Base-by-base conservation (phyloP, 2,888 invertebrate genomes). In the Ormyrus rosae region DNA sequence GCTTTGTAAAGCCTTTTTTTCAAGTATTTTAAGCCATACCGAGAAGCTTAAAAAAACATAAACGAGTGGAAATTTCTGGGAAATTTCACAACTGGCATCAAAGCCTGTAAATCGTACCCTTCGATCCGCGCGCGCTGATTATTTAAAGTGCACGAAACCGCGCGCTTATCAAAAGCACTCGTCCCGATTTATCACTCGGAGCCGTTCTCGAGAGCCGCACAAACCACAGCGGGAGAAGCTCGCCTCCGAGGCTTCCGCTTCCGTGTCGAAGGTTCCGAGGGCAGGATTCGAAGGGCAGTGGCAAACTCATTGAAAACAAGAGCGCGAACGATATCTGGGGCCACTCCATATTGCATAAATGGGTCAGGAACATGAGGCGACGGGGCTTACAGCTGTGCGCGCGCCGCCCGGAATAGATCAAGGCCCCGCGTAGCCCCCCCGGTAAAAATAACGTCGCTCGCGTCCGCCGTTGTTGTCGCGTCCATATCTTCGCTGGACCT, bases 361-460 rank as follows among this genome's bases (percentile, higher is more conserved):
- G 87, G 89, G 88, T 90, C 89, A 88, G 86, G 87, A 88, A 87
- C 85, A 87, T 87, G 85, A 84, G 83, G 84, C 85, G 85, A 84
- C 83, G 85, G 85, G 45, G 72, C 65, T 61, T 55, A 34, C 45
- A 10, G 45, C 61, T 61, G 6, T 61, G 6, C 46, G 48, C 50
- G 63, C 55, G 56, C 7, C 6, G 67, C 74, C 87, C 84, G 84
- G 90, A 90, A 90, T 90, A 90, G 90, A 89, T 81, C 89, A 90
- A 90, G 90, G 90, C 86, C 86, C 84, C 85, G 63, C 46, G 55
- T 7, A 68, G 63, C 68, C 87, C 19, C 19, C 19, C 87, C 85
- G 87, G 86, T 88, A 88, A 89, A 89, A 90, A 90, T 90, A 90
- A 86, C 88, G 82, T 82, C 50, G 71, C 83, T 73, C 79, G 80